phyloP scores from a whole-genome alignment of 2,888 invertebrate species.

The Theodoxus fluviatilis region DNA sequence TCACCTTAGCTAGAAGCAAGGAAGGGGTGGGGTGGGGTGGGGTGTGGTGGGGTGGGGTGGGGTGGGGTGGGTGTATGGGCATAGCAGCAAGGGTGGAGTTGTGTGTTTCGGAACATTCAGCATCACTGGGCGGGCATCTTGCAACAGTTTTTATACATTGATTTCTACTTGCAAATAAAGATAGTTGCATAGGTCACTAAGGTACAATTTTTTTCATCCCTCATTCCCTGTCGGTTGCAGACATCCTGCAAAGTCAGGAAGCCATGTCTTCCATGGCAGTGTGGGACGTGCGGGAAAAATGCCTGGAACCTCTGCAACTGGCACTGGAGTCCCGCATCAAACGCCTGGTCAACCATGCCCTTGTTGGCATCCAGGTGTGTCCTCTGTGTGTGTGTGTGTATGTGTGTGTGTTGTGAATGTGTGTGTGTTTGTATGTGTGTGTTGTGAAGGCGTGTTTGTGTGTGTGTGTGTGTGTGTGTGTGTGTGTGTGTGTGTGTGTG shows the following conservation, averaged over 20 bases:
- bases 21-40: too few relatives aligned
- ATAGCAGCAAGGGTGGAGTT: too few relatives aligned
- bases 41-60: too few relatives aligned
- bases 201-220: too few relatives aligned
- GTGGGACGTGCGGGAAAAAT: conserved; percentile 71
- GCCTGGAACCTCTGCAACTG: conserved; percentile 83
- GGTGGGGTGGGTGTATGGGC: too few relatives aligned
- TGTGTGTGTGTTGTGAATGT: not conserved
- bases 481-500: conserved; percentile 14
- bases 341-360: conserved; percentile 81
- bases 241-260: conserved; percentile 45
- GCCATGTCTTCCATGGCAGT: conserved; percentile 41
- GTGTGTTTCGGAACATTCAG: too few relatives aligned
- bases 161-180: too few relatives aligned
- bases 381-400: not conserved
- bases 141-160: too few relatives aligned
- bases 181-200: too few relatives aligned
- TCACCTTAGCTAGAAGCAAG: too few relatives aligned
- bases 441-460: not conserved
- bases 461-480: conserved; percentile 17
- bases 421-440: not conserved
- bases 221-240: conserved; percentile 44
- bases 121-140: too few relatives aligned
- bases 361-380: conserved; percentile 88
- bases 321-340: conserved; percentile 87